Evolutionary conservation across 2,113 vertebrate species (phyloP).

Genomic region (Hirundichthys speculiger): DNA sequence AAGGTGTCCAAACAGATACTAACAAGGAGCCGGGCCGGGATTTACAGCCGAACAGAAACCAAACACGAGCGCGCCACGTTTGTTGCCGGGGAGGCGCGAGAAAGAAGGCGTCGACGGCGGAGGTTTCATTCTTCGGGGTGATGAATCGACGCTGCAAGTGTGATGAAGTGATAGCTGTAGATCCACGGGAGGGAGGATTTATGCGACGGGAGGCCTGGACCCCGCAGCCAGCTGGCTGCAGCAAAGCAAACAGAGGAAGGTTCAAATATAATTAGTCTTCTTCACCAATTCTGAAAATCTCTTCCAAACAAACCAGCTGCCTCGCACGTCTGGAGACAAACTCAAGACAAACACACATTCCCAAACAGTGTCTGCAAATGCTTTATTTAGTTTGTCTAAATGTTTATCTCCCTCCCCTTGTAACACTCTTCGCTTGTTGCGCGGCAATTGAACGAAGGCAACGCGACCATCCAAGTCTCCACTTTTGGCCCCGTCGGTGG

Average conservation of each 20-base stretch:
- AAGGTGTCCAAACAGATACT: slow-evolving; percentile 47
- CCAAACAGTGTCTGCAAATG: slow-evolving; percentile 51
- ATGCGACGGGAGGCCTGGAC: slow-evolving; percentile 23
- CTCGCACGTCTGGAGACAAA: slow-evolving; percentile 57
- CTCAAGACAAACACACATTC: slow-evolving; percentile 68
- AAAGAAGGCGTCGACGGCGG: slow-evolving; percentile 39
- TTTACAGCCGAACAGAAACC: neutral
- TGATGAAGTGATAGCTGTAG: slow-evolving; percentile 18
- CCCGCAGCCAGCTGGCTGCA: slow-evolving; percentile 29
- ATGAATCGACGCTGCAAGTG: slow-evolving; percentile 46
- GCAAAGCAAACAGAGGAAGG: slow-evolving; percentile 75
- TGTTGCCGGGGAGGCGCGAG: slow-evolving; percentile 49
- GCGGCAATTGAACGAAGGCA: slow-evolving; percentile 50
- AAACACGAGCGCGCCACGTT: slow-evolving; percentile 25
- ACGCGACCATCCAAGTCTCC: too few relatives aligned
- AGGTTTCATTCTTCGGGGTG: slow-evolving; percentile 61
- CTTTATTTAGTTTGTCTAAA: slow-evolving; percentile 81
- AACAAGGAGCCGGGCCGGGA: slow-evolving; percentile 32
- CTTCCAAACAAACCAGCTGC: slow-evolving; percentile 59
- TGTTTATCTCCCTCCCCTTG: slow-evolving; percentile 76
- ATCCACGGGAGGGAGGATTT: slow-evolving; percentile 19
- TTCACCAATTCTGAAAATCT: slow-evolving; percentile 59
- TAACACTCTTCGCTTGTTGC: slow-evolving; percentile 70
- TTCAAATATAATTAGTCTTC: slow-evolving; percentile 67
- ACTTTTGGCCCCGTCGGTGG: too few relatives aligned